These are phyloP conservation scores for Sturmia bella DNA, from an alignment of 2,888 invertebrate species.

Conservation along the genomic window DNA sequence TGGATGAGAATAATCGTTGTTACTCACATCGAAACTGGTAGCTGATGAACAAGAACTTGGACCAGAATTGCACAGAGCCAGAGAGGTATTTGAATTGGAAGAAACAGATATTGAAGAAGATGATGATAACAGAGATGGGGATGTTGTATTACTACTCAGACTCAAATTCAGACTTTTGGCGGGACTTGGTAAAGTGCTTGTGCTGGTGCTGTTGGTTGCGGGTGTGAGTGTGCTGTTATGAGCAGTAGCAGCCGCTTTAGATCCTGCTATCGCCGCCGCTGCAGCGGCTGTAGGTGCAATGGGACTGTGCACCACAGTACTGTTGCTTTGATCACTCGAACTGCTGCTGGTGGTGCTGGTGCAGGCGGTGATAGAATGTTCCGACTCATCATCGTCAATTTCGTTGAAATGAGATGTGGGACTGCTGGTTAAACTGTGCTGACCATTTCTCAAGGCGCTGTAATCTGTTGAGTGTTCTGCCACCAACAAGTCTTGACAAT, in stretches of 20 bases:
- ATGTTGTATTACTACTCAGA: constrained; percentile 73
- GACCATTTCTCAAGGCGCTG: constrained; percentile 66
- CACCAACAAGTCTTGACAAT: constrained; percentile 57
- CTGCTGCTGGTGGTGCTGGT: constrained; percentile 80
- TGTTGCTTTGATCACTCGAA: constrained; percentile 80
- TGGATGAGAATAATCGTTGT: constrained; percentile 66
- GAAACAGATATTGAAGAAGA: constrained; percentile 70
- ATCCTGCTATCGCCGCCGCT: constrained; percentile 35
- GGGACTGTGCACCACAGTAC: constrained; percentile 78
- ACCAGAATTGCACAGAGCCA: constrained; percentile 69
- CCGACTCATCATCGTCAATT: constrained; percentile 79
- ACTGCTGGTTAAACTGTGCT: constrained; percentile 70
- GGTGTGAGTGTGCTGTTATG: constrained; percentile 60
- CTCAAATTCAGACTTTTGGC: constrained; percentile 78
- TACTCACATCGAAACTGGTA: constrained; percentile 61
- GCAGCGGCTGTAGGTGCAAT: constrained; percentile 70
- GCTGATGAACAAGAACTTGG: constrained; percentile 72
- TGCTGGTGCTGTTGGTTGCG: constrained; percentile 15
- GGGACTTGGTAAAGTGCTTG: constrained; percentile 72
- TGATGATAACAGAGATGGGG: constrained; percentile 66
- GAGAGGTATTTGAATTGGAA: constrained; percentile 67
- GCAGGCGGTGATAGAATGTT: constrained; percentile 78
- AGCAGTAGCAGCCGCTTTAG: constrained; percentile 7
- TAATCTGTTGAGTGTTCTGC: constrained; percentile 40
- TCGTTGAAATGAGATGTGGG: constrained; percentile 68